Evolutionary conservation across 2,888 invertebrate genomes (phyloP), one percentile per base, ranked within the genome.

Genomic region (Xanthostigma xanthostigma): DNA sequence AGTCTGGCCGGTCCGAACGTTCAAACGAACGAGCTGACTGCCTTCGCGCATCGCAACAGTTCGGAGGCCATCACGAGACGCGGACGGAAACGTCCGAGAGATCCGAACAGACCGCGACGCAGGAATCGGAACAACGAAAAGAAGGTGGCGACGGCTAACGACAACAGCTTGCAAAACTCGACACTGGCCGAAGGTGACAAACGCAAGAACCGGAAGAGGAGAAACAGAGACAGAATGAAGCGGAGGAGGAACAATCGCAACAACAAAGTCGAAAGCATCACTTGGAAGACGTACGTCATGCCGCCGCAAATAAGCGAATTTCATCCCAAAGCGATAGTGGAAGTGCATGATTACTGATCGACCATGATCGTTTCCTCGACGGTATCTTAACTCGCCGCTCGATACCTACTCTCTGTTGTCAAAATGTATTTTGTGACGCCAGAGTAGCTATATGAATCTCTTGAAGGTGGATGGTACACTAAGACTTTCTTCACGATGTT

Each of bases 281-380:
- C 73, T 1, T 75, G 72, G 57, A 73, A 69, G 8, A 76, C 75
- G 0, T 77, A 76, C 59, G 72, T 70, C 8, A 64, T 75, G 35
- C 67, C 73, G 41, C 71, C 70, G 53, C 71, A 71, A 51, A 68
- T 72, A 50, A 73, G 73, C 59, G 74, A 74, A 1, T 62, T 76
- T 5, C 74, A 76, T 56, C 78, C 78, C 2, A 73, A 73, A 54
- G 70, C 73, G 1, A 76, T 77, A 37, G 73, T 77, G 0, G 78
- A 78, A 57, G 66, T 42, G 11, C 48, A 48, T 12, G 48, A 48
- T 42, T 41, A 43, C 35, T 48, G 34, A 45, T 34, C 11, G 17
- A 4, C 4, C 2, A 17, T 17, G 17, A 4, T 4, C 17, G 17
- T 17, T 17, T 17, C 4, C 17, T 17, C 17, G 17, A 4, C 2